Conservation (phyloP, 2,113 vertebrate species). For the Chaenocephalus aceratus region DNA sequence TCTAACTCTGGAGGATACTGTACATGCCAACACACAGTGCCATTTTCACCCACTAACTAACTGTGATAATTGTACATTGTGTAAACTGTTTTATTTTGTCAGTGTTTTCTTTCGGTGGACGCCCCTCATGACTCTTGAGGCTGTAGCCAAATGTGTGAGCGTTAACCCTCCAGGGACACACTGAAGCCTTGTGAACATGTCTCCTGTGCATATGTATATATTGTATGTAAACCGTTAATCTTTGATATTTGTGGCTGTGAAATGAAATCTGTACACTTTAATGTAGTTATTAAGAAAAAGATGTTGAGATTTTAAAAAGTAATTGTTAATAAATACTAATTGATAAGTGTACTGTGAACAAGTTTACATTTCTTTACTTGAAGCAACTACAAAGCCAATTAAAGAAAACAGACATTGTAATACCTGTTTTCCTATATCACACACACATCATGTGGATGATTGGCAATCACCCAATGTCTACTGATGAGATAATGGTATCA, state of each 20-base stretch:
- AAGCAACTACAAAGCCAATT: not conserved
- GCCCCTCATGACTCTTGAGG: slow-evolving; percentile 52
- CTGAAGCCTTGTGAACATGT: slow-evolving; percentile 62
- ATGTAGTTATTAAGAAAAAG: slow-evolving; percentile 74
- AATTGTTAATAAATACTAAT: slow-evolving; percentile 78
- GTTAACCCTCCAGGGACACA: slow-evolving; percentile 50
- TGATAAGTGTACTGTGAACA: slow-evolving; percentile 38
- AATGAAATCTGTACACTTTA: slow-evolving; percentile 51
- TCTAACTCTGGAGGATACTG: not conserved
- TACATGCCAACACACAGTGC: slow-evolving; percentile 11
- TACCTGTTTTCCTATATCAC: not conserved
- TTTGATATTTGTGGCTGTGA: slow-evolving; percentile 71
- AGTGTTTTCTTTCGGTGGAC: slow-evolving; percentile 8
- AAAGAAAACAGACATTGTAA: not conserved
- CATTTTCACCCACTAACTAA: slow-evolving; percentile 7
- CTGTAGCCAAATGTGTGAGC: slow-evolving; percentile 69
- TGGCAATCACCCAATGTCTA: not conserved
- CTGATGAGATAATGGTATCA: not conserved
- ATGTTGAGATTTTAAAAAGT: slow-evolving; percentile 14
- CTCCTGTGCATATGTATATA: slow-evolving; percentile 78
- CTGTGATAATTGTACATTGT: slow-evolving; percentile 50
- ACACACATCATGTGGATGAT: not conserved
- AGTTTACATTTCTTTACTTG: not conserved
- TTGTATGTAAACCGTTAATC: slow-evolving; percentile 72
- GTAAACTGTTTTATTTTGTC: slow-evolving; percentile 51